Evolutionary conservation across 2,113 vertebrate species (phyloP).

Genomic region (Mus spicilegus): DNA sequence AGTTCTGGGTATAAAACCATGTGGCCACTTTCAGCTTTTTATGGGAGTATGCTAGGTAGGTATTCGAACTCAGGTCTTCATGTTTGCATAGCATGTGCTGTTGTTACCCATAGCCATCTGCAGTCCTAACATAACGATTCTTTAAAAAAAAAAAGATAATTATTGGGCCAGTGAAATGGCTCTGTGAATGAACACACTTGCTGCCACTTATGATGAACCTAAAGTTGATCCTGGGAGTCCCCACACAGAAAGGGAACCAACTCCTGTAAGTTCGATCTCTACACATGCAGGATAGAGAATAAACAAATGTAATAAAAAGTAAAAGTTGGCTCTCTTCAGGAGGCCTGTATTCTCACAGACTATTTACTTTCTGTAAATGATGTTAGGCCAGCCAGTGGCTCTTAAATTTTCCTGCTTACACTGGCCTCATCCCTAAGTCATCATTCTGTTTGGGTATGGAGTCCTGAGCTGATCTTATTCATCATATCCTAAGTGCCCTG

Average conservation of each 20-base stretch:
- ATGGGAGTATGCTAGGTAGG: not conserved
- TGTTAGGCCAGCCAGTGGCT: not conserved
- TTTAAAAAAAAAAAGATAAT: not conserved
- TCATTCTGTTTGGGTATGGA: not conserved
- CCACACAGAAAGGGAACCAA: not conserved
- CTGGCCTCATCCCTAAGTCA: not conserved
- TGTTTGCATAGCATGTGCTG: not conserved
- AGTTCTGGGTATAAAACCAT: not conserved
- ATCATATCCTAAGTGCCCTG: slow-evolving; percentile 9
- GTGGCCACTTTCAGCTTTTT: not conserved
- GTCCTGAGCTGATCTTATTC: not conserved
- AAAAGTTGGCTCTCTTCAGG: not conserved
- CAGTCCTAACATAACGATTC: not conserved
- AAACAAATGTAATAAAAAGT: not conserved
- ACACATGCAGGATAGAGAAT: too few relatives aligned
- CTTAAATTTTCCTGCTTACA: not conserved
- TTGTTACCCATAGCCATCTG: not conserved
- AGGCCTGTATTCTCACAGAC: not conserved
- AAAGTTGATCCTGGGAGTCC: not conserved
- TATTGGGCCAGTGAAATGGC: not conserved
- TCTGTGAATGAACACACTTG: not conserved
- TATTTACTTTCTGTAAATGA: not conserved
- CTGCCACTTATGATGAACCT: not conserved
- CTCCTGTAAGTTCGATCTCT: not conserved
- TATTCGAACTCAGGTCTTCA: too few relatives aligned